These are phyloP conservation scores for Boloria selene DNA, from an alignment of 2,888 invertebrate genomes.

Conservation along the genomic window DNA sequence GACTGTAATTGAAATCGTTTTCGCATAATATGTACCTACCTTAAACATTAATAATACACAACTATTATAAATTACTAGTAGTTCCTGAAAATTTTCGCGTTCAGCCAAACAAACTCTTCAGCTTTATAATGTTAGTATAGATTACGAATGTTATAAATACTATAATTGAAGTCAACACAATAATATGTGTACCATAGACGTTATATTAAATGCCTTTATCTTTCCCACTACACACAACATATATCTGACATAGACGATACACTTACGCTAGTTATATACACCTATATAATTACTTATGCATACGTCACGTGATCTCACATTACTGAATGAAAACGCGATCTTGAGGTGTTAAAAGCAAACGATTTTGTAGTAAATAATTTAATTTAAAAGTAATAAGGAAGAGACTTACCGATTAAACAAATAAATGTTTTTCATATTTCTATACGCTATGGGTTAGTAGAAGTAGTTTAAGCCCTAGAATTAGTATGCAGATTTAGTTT, in stretches of 20 bases:
- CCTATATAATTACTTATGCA: constrained; percentile 5
- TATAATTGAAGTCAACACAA: background rate
- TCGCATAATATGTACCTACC: no score
- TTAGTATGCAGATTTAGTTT: no score
- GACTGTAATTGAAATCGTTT: no score
- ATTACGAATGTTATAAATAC: no score
- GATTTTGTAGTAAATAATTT: constrained; percentile 2
- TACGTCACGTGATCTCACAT: constrained; percentile 22
- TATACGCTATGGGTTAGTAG: no score
- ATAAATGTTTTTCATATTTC: no score
- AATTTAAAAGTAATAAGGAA: background rate
- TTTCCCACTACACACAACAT: constrained; percentile 11
- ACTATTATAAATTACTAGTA: no score
- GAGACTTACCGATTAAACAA: background rate
- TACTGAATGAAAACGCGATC: constrained; percentile 11
- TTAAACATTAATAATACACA: no score
- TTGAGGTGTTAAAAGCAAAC: constrained; percentile 13
- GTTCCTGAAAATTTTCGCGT: no score
- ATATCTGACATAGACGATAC: constrained; percentile 22
- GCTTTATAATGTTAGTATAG: no score
- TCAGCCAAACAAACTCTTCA: no score
- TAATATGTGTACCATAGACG: background rate
- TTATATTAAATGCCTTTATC: constrained; percentile 2
- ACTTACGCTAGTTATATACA: constrained; percentile 8
- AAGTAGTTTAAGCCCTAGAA: no score